A percentile compares a stretch with the other conserved stretches of the same genome.
These are phyloP conservation scores for Orthonychiurus folsomi DNA, from an alignment of 2,888 invertebrate genomes.

Conservation along the genomic window DNA sequence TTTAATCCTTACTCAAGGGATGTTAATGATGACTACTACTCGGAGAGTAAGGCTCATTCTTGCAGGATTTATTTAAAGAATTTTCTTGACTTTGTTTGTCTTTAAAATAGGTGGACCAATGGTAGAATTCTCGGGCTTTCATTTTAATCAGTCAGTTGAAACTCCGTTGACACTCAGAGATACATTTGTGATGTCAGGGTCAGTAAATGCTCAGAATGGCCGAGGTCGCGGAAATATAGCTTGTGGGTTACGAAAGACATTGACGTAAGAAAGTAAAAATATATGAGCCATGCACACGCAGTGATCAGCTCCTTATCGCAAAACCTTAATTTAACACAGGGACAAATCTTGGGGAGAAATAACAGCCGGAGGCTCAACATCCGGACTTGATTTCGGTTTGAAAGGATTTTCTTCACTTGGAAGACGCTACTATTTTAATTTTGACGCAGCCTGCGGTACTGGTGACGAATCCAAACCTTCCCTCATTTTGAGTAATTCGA, in stretches of 20 bases:
- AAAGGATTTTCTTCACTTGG: constrained; percentile 70
- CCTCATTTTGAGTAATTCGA: too few relatives aligned
- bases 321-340: constrained; percentile 13
- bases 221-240: constrained; percentile 51
- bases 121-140: constrained; percentile 87
- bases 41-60: constrained; percentile 18
- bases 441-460: too few relatives aligned
- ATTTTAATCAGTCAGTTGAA: constrained; percentile 84
- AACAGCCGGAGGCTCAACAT: constrained; percentile 68
- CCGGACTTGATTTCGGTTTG: constrained; percentile 66
- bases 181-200: constrained; percentile 72
- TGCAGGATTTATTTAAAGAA: neutral
- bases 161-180: constrained; percentile 79
- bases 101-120: constrained; percentile 48
- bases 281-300: too few relatives aligned
- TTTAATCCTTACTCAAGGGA: constrained; percentile 73
- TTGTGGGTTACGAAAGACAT: constrained; percentile 28
- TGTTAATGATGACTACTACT: constrained; percentile 41
- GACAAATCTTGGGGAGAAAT: constrained; percentile 82
- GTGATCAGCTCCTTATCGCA: neutral
- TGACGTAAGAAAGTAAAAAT: constrained; percentile 20
- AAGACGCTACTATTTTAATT: constrained; percentile 65
- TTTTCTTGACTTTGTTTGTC: neutral
- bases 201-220: constrained; percentile 78
- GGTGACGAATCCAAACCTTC: too few relatives aligned